phyloP scores from a whole-genome alignment of 2,797 vertebrate genomes.

The Anomalospiza imberbis region DNA sequence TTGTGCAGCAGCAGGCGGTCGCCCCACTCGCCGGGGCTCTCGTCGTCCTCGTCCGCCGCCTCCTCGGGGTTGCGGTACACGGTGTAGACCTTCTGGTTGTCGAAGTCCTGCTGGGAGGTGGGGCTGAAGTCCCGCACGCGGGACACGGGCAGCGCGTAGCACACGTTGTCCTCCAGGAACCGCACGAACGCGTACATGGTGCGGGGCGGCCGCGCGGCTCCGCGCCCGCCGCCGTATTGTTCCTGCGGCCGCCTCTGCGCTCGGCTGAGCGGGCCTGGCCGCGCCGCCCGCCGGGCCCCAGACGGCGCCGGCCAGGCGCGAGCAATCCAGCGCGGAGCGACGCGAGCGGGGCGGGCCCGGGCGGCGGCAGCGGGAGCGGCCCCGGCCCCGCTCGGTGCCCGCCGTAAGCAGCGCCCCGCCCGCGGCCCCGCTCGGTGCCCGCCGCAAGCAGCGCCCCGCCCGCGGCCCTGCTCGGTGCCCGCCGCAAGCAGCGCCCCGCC shows the following conservation, averaged over 20 bases:
- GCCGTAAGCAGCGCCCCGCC: neutral
- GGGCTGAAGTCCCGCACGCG: constrained; percentile 92
- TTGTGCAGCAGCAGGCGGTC: constrained; percentile 80
- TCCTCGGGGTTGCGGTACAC: constrained; percentile 86
- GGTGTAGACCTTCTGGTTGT: constrained; percentile 97
- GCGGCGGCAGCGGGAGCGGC: neutral
- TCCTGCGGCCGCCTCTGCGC: constrained; percentile 75
- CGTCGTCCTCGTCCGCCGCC: constrained; percentile 64
- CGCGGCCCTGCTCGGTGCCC: too few species aligned
- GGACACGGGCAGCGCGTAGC: constrained; percentile 91
- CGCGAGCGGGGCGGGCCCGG: neutral
- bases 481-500: too few species aligned
- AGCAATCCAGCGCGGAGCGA: constrained; percentile 47
- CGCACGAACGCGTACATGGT: constrained; percentile 96
- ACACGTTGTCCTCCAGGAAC: constrained; percentile 96
- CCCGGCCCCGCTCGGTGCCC: neutral
- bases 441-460: neutral
- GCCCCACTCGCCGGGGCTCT: constrained; percentile 72
- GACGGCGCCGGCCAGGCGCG: constrained; percentile 3
- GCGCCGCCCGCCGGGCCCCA: constrained; percentile 38
- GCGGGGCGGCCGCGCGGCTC: constrained; percentile 63
- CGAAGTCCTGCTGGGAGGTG: constrained; percentile 92
- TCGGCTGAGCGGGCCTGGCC: constrained; percentile 88
- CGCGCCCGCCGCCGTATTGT: constrained; percentile 72
- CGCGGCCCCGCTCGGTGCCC: neutral